These are phyloP conservation scores for Priapulus caudatus DNA, from an alignment of 2,888 invertebrate species.

Conservation along the genomic window DNA sequence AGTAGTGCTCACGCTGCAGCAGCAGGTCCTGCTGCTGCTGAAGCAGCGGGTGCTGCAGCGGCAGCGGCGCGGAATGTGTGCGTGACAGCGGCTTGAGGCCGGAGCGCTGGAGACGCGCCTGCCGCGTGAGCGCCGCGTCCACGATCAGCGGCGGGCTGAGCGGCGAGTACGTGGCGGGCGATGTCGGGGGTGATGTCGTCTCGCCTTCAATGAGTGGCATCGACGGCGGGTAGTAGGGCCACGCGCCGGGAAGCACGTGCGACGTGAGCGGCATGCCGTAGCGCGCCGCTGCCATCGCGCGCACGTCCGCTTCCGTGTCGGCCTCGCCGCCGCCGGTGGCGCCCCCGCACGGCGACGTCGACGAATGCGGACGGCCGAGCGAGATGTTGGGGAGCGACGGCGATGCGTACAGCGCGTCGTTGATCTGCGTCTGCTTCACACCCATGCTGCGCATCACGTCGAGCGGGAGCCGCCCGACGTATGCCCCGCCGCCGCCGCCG, in stretches of 20 bases:
- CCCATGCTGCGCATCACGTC: background rate
- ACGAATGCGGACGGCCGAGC: conserved; percentile 55
- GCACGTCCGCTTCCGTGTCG: conserved; percentile 66
- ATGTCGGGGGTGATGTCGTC: background rate
- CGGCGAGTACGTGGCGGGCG: conserved; percentile 4
- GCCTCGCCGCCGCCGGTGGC: too few relatives aligned
- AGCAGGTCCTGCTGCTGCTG: conserved; percentile 34
- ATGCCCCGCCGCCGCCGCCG: too few relatives aligned
- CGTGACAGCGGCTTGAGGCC: conserved; percentile 71
- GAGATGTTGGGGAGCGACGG: conserved; percentile 96
- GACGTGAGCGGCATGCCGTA: conserved; percentile 53
- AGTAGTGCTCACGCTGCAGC: conserved; percentile 44
- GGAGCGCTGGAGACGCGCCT: conserved; percentile 52
- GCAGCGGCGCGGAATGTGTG: conserved; percentile 85
- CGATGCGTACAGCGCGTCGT: conserved; percentile 67
- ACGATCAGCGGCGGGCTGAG: conserved; percentile 8
- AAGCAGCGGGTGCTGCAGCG: conserved; percentile 75
- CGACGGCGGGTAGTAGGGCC: conserved; percentile 64
- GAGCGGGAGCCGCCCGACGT: background rate
- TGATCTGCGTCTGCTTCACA: background rate
- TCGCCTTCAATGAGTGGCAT: too few relatives aligned
- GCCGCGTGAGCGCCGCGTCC: conserved; percentile 53
- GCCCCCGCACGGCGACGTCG: too few relatives aligned
- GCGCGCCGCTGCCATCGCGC: conserved; percentile 55
- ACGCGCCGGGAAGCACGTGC: conserved; percentile 50